These are phyloP conservation scores for Podarcis muralis DNA, from an alignment of 2,113 vertebrate species.

Conservation along the genomic window DNA sequence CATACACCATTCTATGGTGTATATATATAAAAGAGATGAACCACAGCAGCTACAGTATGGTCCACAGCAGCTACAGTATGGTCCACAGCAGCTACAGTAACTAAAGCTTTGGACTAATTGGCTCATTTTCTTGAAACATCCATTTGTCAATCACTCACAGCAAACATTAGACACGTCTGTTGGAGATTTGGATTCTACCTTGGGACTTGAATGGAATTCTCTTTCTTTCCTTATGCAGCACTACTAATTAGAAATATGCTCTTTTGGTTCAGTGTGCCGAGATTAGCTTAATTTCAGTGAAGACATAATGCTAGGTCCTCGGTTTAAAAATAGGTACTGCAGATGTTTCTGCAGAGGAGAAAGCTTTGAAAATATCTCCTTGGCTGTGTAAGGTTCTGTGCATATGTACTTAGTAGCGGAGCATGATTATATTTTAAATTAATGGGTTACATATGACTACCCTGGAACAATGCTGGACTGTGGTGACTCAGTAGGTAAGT, in stretches of 20 bases:
- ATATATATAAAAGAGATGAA: neutral
- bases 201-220: constrained; percentile 33
- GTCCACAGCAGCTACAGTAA: neutral
- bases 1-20: neutral
- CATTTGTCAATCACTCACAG: constrained; percentile 1
- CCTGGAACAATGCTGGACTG: constrained; percentile 57
- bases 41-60: no score
- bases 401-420: constrained; percentile 62
- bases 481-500: constrained; percentile 61
- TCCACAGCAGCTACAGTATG: neutral
- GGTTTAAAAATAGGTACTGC: constrained; percentile 73
- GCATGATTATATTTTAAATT: constrained; percentile 70
- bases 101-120: neutral
- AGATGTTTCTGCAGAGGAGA: constrained; percentile 66
- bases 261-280: constrained; percentile 50
- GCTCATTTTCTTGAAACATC: constrained; percentile 1
- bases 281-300: constrained; percentile 63
- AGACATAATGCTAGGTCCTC: constrained; percentile 61
- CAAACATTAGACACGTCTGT: neutral
- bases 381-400: constrained; percentile 63
- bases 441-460: constrained; percentile 48
- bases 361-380: constrained; percentile 64
- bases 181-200: constrained; percentile 14
- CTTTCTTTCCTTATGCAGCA: constrained; percentile 25
- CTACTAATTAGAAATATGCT: constrained; percentile 45